A percentile compares a stretch with the other conserved stretches of the same genome.
Evolutionary conservation across 2,113 vertebrate genomes (phyloP).

Genomic region (Malaclemys terrapin): DNA sequence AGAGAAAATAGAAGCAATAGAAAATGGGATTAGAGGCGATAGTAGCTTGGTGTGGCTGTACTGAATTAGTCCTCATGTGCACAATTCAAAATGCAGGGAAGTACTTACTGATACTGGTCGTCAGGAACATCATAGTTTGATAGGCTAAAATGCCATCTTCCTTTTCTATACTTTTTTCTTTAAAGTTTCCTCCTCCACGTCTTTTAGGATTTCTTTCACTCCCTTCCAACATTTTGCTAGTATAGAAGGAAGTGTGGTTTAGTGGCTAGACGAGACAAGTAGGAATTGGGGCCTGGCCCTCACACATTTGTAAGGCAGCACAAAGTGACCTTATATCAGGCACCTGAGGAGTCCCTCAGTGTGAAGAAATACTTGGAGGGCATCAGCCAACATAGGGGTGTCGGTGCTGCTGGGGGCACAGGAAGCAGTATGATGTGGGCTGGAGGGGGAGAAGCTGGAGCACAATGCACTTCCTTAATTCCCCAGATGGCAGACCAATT

Average conservation of each 20-base stretch:
- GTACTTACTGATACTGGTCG: background rate
- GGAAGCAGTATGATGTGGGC: background rate
- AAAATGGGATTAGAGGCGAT: background rate
- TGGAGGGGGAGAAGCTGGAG: background rate
- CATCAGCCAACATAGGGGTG: background rate
- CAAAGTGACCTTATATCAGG: background rate
- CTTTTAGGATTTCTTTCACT: background rate
- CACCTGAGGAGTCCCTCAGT: background rate
- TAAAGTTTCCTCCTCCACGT: background rate
- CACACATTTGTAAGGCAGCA: background rate
- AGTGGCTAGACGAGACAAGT: background rate
- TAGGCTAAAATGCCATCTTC: background rate
- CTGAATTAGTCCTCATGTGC: background rate
- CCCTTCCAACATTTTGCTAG: background rate
- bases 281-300: background rate
- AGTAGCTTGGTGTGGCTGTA: background rate
- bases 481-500: background rate
- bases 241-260: background rate
- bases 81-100: background rate
- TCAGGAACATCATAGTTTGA: background rate
- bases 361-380: background rate
- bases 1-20: accelerated
- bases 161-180: background rate
- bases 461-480: background rate
- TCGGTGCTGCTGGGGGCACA: background rate